Evolutionary conservation across 2,113 vertebrate species (phyloP).

Genomic region (Coracopsis vasa): DNA sequence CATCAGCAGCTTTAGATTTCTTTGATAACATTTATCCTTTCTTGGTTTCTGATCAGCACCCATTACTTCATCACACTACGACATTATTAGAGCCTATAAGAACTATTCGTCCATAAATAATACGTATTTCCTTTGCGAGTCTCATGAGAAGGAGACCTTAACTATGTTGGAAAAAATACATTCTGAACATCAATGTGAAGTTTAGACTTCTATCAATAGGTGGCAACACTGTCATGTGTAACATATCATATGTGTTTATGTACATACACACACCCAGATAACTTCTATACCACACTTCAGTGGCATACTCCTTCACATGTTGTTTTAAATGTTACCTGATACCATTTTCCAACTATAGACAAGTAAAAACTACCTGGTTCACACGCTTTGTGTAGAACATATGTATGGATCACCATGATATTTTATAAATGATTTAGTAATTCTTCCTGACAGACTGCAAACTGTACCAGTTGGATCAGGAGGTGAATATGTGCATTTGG

Average conservation of each 20-base stretch:
- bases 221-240: constrained; percentile 35
- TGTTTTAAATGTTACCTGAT: neutral
- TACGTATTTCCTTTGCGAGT: neutral
- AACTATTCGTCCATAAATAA: neutral
- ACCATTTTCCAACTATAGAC: neutral
- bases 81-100: neutral
- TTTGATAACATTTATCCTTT: neutral
- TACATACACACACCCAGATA: neutral
- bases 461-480: neutral
- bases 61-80: neutral
- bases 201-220: constrained; percentile 48
- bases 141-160: neutral
- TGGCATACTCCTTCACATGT: neutral
- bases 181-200: neutral
- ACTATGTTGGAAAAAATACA: neutral
- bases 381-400: neutral
- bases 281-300: neutral
- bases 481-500: neutral
- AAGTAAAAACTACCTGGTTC: neutral
- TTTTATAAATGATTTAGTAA: neutral
- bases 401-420: neutral
- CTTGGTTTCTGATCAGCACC: neutral
- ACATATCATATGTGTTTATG: neutral
- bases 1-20: neutral
- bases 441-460: neutral